Evolutionary conservation across 2,888 invertebrate species (phyloP), one percentile per base, ranked within the genome.

Genomic region (Lithophane socia): DNA sequence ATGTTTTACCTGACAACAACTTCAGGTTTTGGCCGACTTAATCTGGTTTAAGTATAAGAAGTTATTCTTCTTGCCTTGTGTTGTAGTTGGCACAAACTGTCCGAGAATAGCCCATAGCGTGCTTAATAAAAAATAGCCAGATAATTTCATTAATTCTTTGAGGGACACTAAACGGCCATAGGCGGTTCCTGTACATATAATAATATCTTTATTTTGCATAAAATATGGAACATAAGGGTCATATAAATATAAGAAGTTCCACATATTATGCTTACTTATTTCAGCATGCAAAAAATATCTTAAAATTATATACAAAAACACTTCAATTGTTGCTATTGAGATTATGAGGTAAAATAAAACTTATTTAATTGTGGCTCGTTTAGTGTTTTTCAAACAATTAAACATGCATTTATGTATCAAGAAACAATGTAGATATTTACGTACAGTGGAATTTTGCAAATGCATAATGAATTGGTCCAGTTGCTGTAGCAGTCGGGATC

Each of bases 401-500:
- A 10, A 29, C 4, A 13, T 13, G 52, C 8, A 52, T 21, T 49
- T 29, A 29, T 52, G 21, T 67, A 29, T 13, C 13, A 67, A 68
- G 16, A 54, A 68, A 5, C 16, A 0, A 67, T 67, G 9, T n/a
- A 52, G 1, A 37, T 21, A 54, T 73, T 52, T 44, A 93, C 96
- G 93, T 86, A 97, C 98, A 73, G 98, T 98, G 71, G 97, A 97
- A 67, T 98, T 98, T 91, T 98, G 98, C 65, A 98, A 94, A 93
- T 98, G 98, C 91, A 98, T 97, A 82, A 98, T 98, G 91, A 99
- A 99, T 92, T 98, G 97, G 92, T 99, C 99, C 75, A 99, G 95
- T 94, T 99, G 99, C 92, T 99, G 99, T 82, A 99, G 96, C 66
- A 99, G 97, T 85, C 99, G 98, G 1, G 99, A 98, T 85, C 99